Evolutionary conservation across 2,113 vertebrate species (phyloP).

Genomic region (Myocastor coypus): DNA sequence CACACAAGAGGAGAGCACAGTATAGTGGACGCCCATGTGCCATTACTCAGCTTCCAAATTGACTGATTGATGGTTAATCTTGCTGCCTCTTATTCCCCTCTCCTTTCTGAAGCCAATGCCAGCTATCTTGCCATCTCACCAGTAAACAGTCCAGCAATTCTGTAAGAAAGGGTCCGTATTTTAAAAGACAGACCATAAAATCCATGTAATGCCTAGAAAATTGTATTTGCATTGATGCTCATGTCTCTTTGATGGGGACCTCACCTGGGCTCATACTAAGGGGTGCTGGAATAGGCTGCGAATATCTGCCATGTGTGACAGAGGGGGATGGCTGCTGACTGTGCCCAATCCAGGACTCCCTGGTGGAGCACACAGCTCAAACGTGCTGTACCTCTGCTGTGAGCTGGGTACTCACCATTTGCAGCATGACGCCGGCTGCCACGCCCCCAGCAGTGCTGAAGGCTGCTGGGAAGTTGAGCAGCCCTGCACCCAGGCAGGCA

Average conservation of each 20-base stretch:
- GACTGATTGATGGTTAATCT: neutral
- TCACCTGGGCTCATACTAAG: neutral
- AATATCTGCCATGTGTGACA: neutral
- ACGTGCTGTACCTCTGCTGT: rapidly evolving
- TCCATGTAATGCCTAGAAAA: neutral
- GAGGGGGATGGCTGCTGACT: neutral
- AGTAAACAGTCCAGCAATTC: conserved; percentile 11
- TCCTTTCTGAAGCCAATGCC: neutral
- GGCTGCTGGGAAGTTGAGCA: conserved; percentile 98
- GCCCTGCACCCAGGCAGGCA: conserved; percentile 95
- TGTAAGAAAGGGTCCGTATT: neutral
- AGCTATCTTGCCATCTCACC: neutral
- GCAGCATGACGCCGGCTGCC: conserved; percentile 91
- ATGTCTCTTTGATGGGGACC: neutral
- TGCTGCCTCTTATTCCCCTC: neutral
- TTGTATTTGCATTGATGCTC: neutral
- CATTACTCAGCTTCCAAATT: neutral
- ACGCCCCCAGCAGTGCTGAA: conserved; percentile 95
- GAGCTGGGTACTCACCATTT: conserved; percentile 90
- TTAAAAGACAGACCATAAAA: neutral
- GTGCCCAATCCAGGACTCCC: neutral
- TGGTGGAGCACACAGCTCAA: neutral
- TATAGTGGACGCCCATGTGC: neutral
- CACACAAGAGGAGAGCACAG: neutral
- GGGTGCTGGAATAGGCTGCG: neutral